These are phyloP conservation scores for Betta splendens DNA, from an alignment of 2,797 vertebrate species.

Conservation along the genomic window DNA sequence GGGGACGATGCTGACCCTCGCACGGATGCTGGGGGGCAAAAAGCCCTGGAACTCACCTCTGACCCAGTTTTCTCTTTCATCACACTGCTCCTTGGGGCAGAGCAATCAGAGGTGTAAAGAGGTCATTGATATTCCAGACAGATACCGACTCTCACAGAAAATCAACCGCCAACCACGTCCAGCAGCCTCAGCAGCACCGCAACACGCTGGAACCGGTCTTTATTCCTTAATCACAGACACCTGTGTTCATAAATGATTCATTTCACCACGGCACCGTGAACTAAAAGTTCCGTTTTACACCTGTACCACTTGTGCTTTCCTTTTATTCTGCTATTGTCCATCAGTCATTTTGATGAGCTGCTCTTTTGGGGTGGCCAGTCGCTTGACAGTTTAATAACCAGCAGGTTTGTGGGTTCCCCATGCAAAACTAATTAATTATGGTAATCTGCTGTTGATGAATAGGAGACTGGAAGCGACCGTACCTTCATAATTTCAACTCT, in stretches of 20 bases:
- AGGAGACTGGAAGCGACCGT: slow-evolving; percentile 4
- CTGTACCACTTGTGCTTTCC: not conserved
- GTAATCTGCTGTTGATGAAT: slow-evolving; percentile 30
- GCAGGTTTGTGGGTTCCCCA: slow-evolving; percentile 8
- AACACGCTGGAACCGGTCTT: slow-evolving; percentile 5
- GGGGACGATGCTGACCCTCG: slow-evolving; percentile 23
- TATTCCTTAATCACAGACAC: slow-evolving; percentile 8
- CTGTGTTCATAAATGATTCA: slow-evolving; percentile 13
- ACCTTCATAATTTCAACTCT: slow-evolving; percentile 15
- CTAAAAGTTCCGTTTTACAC: not conserved
- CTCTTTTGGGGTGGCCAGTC: slow-evolving; percentile 9
- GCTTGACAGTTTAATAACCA: slow-evolving; percentile 23
- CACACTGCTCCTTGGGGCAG: slow-evolving; percentile 41
- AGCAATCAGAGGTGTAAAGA: slow-evolving; percentile 48
- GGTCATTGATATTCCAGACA: slow-evolving; percentile 48
- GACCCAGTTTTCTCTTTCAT: slow-evolving; percentile 45
- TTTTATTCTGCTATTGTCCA: slow-evolving; percentile 4
- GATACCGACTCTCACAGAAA: slow-evolving; percentile 15
- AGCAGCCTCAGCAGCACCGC: not conserved
- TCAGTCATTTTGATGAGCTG: slow-evolving; percentile 13
- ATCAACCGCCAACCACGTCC: slow-evolving; percentile 6
- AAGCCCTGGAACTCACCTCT: slow-evolving; percentile 35
- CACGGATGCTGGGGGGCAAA: slow-evolving; percentile 29
- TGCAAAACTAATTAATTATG: slow-evolving; percentile 24
- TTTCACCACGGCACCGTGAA: not conserved